A percentile compares a stretch with the other conserved stretches of the same genome.
phyloP scores from a whole-genome alignment of 2,113 vertebrate genomes.

The Clarias macrocephalus region DNA sequence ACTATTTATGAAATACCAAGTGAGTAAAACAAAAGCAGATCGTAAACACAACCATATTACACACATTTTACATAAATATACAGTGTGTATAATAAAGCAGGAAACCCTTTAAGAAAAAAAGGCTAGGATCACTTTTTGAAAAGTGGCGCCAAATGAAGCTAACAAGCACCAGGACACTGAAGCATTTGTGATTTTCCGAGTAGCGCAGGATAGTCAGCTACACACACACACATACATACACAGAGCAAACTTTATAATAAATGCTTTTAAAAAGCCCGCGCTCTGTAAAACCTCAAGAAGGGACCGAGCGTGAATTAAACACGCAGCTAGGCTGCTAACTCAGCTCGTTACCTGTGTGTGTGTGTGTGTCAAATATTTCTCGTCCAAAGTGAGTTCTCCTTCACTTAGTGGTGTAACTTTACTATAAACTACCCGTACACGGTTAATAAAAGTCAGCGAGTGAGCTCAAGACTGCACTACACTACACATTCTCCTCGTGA shows the following conservation, averaged over 20 bases:
- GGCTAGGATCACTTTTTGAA: background rate
- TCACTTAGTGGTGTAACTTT: background rate
- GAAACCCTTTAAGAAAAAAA: background rate
- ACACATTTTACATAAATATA: background rate
- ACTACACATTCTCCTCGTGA: background rate
- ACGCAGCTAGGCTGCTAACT: background rate
- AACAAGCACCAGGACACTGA: background rate
- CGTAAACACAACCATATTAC: background rate
- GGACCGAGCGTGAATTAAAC: background rate
- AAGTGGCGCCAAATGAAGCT: conserved; percentile 62
- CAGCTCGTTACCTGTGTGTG: background rate
- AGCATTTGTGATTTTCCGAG: background rate
- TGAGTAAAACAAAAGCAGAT: background rate
- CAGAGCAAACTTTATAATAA: no score
- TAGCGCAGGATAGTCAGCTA: background rate
- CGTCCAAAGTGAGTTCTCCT: background rate
- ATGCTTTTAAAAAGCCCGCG: background rate
- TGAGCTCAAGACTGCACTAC: background rate
- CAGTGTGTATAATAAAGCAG: no score
- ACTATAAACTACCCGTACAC: background rate
- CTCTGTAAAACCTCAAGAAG: background rate
- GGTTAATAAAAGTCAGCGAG: background rate
- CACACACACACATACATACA: background rate
- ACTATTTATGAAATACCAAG: no score
- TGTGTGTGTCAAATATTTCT: conserved; percentile 32